Conservation (phyloP, 2,888 invertebrate species). For the Acanthosepion esculentum region DNA sequence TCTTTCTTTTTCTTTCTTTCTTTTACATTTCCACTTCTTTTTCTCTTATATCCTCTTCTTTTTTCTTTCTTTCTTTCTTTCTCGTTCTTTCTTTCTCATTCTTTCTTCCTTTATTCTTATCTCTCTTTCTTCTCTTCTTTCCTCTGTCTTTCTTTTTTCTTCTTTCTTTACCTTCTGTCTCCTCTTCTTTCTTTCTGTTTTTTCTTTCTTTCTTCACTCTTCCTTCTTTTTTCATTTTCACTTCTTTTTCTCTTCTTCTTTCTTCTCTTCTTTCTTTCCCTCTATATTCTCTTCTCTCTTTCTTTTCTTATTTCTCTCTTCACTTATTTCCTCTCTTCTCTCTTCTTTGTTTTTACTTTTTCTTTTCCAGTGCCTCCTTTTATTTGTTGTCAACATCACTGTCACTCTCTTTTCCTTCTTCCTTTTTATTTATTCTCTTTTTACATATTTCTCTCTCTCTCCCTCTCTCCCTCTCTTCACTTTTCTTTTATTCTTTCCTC, state of each 20-base stretch:
- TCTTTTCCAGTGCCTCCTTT: no score
- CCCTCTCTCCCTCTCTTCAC: no score
- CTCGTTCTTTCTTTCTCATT: neutral
- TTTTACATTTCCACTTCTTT: neutral
- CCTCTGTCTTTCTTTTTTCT: neutral
- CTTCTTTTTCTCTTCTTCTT: neutral
- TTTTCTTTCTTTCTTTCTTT: neutral
- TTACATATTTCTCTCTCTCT: no score
- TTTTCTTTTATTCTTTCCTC: neutral
- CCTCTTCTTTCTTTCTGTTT: neutral
- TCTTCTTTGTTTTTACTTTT: no score
- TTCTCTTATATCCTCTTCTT: neutral
- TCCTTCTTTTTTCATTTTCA: neutral
- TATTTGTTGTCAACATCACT: no score
- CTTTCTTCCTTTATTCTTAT: neutral
- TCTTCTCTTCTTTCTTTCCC: neutral
- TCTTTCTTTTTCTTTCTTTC: neutral
- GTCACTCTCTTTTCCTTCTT: no score
- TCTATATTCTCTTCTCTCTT: neutral
- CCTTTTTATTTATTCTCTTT: no score
- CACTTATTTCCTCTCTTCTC: neutral
- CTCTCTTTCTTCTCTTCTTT: neutral
- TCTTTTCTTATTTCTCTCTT: neutral
- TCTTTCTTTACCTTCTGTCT: no score
- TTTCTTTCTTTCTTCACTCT: neutral